Base-by-base conservation (phyloP, 2,888 invertebrate genomes). In the Ophion ventricosus region DNA sequence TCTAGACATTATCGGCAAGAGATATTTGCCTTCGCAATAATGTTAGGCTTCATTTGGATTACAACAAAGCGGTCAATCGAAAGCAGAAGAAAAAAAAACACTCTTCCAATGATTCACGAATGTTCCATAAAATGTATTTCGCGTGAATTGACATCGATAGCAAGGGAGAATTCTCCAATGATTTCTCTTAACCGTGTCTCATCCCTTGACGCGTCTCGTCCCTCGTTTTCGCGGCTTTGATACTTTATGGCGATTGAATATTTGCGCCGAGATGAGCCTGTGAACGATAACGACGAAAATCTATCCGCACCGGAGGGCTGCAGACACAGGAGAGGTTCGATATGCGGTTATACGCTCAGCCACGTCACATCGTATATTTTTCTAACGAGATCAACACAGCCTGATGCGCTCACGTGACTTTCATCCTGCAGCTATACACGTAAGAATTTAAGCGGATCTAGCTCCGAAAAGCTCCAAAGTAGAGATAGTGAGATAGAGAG, bases 391-490 rank as follows among this genome's bases (percentile, higher is more conserved):
- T 84, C 82, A 84, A 76, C 76, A 73, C 64, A 35, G 54, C 79
- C 63, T 25, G 70, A 76, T 59, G 80, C 59, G 76, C 84, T 75
- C 54, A 54, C 72, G 57, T 43, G 40, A 25, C 77, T 77, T 78
- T 59, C 57, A 61, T 43, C 78, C 84, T 75, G 54, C 40, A 59
- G 59, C 78, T 61, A 70, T 81, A 59, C 75, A 70, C 84, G 84
- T 82, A 84, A 66, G 72, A 84, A 84, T 84, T 84, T 84, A 84
- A 84, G 84, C 81, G 82, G 84, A 84, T 84, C 74, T 72, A 54
- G 49, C 43, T 49, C 29, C 35, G 82, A 79, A 75, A 79, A 75
- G 74, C 75, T 75, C 40, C 59, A 35, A 73, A 43, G 43, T 69
- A 59, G 63, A 66, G 35, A 54, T 40, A 25, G 40, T 10, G 25